phyloP scores from a whole-genome alignment of 2,888 invertebrate species.

The Drosophila nigricruria region DNA sequence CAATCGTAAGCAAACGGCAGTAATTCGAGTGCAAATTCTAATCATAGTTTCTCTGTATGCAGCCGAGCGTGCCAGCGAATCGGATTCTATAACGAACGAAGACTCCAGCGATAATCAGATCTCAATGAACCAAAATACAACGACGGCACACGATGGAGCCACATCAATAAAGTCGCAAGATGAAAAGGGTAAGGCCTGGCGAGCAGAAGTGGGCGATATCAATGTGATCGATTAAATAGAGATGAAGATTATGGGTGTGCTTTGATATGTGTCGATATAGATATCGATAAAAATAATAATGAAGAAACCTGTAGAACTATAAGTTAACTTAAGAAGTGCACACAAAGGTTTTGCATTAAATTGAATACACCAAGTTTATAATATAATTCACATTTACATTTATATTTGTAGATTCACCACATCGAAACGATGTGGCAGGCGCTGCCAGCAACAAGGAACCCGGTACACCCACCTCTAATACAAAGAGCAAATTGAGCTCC shows the following conservation, averaged over 20 bases:
- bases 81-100: constrained; percentile 93
- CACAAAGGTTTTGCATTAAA: constrained; percentile 23
- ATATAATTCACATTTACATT: not conserved
- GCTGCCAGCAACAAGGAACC: constrained; percentile 78
- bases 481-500: constrained; percentile 87
- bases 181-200: constrained; percentile 80
- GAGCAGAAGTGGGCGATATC: not conserved
- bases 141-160: constrained; percentile 84
- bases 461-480: constrained; percentile 84
- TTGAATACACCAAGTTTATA: not conserved
- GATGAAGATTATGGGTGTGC: constrained; percentile 1
- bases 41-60: constrained; percentile 21
- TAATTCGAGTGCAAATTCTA: not conserved
- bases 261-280: constrained; percentile 17
- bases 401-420: constrained; percentile 66
- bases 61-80: constrained; percentile 95
- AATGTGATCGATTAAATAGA: constrained; percentile 13
- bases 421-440: constrained; percentile 63
- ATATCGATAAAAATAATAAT: not conserved
- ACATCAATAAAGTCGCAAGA: constrained; percentile 84
- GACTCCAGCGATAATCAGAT: constrained; percentile 90
- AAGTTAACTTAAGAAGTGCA: constrained; percentile 26
- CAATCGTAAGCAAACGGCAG: constrained; percentile 88
- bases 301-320: constrained; percentile 11
- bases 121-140: constrained; percentile 85